Conservation (phyloP, 2,888 invertebrate genomes). For the Melipona bicolor region DNA sequence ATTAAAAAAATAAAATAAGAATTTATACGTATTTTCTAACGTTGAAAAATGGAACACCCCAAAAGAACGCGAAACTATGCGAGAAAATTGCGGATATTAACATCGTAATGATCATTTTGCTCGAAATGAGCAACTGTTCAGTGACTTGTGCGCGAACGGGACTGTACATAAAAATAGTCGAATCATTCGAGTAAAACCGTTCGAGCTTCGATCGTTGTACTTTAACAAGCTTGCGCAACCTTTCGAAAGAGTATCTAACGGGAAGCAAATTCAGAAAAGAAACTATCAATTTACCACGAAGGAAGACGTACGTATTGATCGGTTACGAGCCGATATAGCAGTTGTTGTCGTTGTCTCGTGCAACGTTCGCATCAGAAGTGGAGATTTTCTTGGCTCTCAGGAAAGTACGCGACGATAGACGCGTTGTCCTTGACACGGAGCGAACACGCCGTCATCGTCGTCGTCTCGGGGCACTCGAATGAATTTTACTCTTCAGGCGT, state of each 20-base stretch:
- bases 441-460: conserved; percentile 38
- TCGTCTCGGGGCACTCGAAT: conserved; percentile 51
- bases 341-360: conserved; percentile 15
- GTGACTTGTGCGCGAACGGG: no score
- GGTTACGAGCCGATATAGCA: neutral
- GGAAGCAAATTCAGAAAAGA: neutral
- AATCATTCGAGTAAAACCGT: neutral
- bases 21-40: no score
- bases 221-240: neutral
- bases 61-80: no score
- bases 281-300: neutral
- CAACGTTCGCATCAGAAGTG: conserved; percentile 40
- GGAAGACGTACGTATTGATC: neutral
- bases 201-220: neutral
- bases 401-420: conserved; percentile 74
- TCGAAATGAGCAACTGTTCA: no score
- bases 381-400: conserved; percentile 63
- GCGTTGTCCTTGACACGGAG: conserved; percentile 82
- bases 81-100: no score
- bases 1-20: no score
- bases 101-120: no score
- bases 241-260: conserved; percentile 6
- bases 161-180: no score
- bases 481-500: conserved; percentile 72
- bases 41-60: no score